Conservation (phyloP, 2,888 invertebrate genomes). For the Cheilosia variabilis region DNA sequence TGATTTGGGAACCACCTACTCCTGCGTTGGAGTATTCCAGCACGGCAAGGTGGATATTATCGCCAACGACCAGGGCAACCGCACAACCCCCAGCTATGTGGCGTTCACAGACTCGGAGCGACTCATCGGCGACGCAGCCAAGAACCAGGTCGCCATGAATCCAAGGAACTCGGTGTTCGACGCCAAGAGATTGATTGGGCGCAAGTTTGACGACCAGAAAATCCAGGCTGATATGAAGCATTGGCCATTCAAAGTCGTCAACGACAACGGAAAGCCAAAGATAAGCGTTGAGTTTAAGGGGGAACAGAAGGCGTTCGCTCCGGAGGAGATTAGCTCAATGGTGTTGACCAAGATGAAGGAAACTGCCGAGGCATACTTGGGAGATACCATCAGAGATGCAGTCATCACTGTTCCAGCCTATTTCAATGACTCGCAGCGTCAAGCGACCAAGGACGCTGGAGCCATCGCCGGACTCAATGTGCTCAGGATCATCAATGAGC, state of each 20-base stretch:
- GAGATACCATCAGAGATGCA: constrained; percentile 91
- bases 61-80: constrained; percentile 92
- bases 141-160: constrained; percentile 93
- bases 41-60: constrained; percentile 93
- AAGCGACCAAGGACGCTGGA: constrained; percentile 96
- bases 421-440: constrained; percentile 93
- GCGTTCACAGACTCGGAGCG: constrained; percentile 92
- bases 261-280: constrained; percentile 90
- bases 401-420: constrained; percentile 95
- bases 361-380: constrained; percentile 93
- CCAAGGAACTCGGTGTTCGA: constrained; percentile 94
- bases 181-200: constrained; percentile 95
- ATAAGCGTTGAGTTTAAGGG: constrained; percentile 93
- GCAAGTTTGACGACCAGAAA: constrained; percentile 92
- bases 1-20: constrained; percentile 95
- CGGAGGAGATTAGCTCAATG: constrained; percentile 95
- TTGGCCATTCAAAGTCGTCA: constrained; percentile 94
- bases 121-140: constrained; percentile 91
- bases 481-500: constrained; percentile 94
- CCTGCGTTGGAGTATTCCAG: constrained; percentile 92
- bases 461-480: constrained; percentile 94
- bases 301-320: constrained; percentile 92
- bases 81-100: constrained; percentile 90
- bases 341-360: constrained; percentile 96
- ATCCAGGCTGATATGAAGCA: constrained; percentile 96